These are phyloP conservation scores for Drosophila guanche DNA, from an alignment of 1,140 invertebrate species.

Conservation along the genomic window DNA sequence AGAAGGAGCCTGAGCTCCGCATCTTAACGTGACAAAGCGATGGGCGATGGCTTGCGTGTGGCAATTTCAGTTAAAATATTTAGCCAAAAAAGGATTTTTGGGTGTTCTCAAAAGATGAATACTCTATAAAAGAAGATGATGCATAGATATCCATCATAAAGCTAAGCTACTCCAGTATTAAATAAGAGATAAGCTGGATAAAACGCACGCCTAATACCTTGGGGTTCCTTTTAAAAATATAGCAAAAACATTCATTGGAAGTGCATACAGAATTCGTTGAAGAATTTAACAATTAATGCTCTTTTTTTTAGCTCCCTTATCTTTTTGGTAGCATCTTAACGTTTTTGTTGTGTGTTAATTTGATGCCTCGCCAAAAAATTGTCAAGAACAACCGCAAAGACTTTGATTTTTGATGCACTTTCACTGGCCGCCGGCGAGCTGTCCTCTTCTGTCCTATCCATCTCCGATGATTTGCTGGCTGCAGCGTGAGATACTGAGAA, in stretches of 20 bases:
- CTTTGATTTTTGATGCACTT: conserved; percentile 78
- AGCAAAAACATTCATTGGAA: not conserved
- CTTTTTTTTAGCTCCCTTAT: conserved; percentile 22
- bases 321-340: conserved; percentile 69
- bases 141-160: no score
- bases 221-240: not conserved
- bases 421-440: conserved; percentile 45
- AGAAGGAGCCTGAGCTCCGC: not conserved
- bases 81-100: not conserved
- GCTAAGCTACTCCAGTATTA: not conserved
- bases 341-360: conserved; percentile 72
- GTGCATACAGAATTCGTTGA: not conserved
- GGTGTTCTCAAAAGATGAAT: conserved; percentile 3
- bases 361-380: conserved; percentile 71
- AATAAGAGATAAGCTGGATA: no score
- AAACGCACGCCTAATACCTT: not conserved
- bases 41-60: conserved; percentile 76
- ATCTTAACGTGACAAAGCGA: conserved; percentile 76
- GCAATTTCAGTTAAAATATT: conserved; percentile 76
- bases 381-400: conserved; percentile 64
- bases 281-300: no score
- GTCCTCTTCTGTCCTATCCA: conserved; percentile 25
- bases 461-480: conserved; percentile 26
- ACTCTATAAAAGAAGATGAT: conserved; percentile 22
- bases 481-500: conserved; percentile 73